Conservation (phyloP, 2,888 invertebrate species). For the Aspidiotus rigidus region DNA sequence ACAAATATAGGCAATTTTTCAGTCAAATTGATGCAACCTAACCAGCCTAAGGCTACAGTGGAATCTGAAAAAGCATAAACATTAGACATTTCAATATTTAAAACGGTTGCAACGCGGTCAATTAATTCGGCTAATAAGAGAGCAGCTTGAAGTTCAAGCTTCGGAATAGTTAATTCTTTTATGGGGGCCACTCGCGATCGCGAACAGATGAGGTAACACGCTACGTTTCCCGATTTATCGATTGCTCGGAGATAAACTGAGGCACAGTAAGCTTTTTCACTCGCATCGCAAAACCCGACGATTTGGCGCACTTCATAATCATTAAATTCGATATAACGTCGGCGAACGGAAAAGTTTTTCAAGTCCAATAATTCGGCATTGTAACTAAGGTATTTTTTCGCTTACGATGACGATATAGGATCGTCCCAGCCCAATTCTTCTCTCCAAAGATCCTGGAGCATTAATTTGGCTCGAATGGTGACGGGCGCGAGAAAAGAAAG, state of each 20-base stretch:
- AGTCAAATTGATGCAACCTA: not conserved
- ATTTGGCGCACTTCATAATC: constrained; percentile 12
- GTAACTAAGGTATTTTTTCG: not conserved
- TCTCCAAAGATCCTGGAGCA: constrained; percentile 2
- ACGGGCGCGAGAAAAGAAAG: constrained; percentile 1
- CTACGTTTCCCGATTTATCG: constrained; percentile 29
- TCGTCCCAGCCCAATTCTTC: not conserved
- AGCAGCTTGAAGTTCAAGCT: constrained; percentile 35
- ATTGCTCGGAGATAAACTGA: constrained; percentile 34
- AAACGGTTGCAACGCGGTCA: constrained; percentile 8
- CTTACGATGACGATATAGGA: not conserved
- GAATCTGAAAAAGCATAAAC: constrained; percentile 20
- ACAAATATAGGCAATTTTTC: constrained; percentile 7
- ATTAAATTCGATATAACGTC: not conserved
- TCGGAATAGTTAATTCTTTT: constrained; percentile 33
- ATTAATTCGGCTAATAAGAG: constrained; percentile 32
- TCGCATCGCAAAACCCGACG: constrained; percentile 36
- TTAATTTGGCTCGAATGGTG: not conserved
- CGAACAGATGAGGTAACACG: constrained; percentile 53
- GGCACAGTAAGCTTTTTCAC: constrained; percentile 32
- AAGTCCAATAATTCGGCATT: constrained; percentile 14
- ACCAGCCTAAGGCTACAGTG: constrained; percentile 17
- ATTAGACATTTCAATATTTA: not conserved
- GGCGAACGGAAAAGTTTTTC: constrained; percentile 16
- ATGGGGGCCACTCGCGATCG: constrained; percentile 35